Base-by-base conservation (phyloP, 1,140 invertebrate genomes). In the Bradysia coprophila region DNA sequence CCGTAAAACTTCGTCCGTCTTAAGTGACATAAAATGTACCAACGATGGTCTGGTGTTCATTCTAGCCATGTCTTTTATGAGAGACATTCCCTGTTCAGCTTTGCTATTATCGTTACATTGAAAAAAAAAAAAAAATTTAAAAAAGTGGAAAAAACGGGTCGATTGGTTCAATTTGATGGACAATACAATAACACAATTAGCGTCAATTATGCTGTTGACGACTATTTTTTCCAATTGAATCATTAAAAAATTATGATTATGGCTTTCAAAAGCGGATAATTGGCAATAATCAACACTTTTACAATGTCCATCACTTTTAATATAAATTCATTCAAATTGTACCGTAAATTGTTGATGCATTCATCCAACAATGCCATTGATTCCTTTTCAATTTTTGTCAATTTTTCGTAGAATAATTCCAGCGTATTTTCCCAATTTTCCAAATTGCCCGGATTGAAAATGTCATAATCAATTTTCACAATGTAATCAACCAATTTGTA, bases 361-460 rank as follows among this genome's bases (percentile, higher is more conserved):
- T 85, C 73, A 56, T 91, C 82, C 38, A 92, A 87, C 46, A 90
- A 88, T 43, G 68, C 71, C 49, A 79, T 78, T 0, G 85, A 82
- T 53, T 90, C 80, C n/a, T 71, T 68, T 55, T 93, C 87, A 3
- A 92, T 66, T 45, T 66, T 63, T 5, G 61, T 54, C 0, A 90
- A 77, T 52, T 87, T 77, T 23, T 67, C 71, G 51, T 80, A 71
- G 51, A 92, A 89, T 43, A 70, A 70, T 1, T 69, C 67, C 63
- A 86, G 77, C 0, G 85, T 72, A 1, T 76, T 76, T 45, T 81
- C 76, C 88, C 88, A 94, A 51, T 80, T 81, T 53, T 81, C 76
- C 51, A 73, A 74, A 46, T 85, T 79, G 40, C 75, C 73, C 32
- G 72, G 69, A 18, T 68, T 64, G 51, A 87, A 92, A 38, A 87